Evolutionary conservation across 1,140 invertebrate genomes (phyloP).

Genomic region (Carposina sasakii): DNA sequence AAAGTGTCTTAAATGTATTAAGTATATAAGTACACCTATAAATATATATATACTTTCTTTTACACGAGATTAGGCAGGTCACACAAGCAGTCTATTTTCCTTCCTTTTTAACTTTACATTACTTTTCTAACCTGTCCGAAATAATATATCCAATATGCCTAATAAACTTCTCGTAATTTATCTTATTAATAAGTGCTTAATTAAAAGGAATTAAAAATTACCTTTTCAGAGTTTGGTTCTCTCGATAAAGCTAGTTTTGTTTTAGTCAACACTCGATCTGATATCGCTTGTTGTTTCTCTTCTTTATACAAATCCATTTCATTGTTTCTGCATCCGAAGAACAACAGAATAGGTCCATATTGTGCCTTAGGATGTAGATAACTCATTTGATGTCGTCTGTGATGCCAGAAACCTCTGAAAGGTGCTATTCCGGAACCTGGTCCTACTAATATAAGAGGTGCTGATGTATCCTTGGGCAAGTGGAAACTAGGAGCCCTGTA

Average conservation of each 20-base stretch:
- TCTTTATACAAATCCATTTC: conserved; percentile 89
- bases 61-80: too few relatives aligned
- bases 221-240: conserved; percentile 85
- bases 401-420: conserved; percentile 95
- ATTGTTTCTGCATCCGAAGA: conserved; percentile 91
- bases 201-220: too few relatives aligned
- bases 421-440: conserved; percentile 95
- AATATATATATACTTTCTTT: too few relatives aligned
- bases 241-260: conserved; percentile 90
- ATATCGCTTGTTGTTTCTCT: conserved; percentile 85
- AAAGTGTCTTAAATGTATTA: background rate
- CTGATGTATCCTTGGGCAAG: conserved; percentile 85
- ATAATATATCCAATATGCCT: too few relatives aligned
- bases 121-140: too few relatives aligned
- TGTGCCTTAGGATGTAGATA: conserved; percentile 19
- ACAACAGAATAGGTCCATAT: conserved; percentile 85
- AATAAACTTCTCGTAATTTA: too few relatives aligned
- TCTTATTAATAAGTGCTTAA: too few relatives aligned
- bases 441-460: conserved; percentile 94
- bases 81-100: too few relatives aligned
- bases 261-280: conserved; percentile 81
- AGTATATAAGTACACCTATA: too few relatives aligned
- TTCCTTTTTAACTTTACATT: too few relatives aligned
- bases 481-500: conserved; percentile 91
- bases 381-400: conserved; percentile 66